Conservation (phyloP, 1,140 invertebrate species). For the honey bee (Apis mellifera) region DNA sequence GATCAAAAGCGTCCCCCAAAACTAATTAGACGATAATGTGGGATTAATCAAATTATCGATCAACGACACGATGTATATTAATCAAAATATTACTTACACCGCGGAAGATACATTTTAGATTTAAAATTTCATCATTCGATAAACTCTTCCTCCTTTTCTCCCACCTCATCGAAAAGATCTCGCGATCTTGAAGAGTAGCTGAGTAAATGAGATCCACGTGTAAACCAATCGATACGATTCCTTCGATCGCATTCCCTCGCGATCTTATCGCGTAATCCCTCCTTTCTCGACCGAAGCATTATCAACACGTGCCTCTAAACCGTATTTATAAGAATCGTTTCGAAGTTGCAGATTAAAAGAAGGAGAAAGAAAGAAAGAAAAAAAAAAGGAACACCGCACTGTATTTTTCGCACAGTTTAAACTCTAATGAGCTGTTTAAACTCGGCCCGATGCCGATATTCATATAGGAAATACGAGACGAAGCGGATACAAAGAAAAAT, state of each 20-base stretch:
- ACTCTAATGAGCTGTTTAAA: conserved; percentile 40
- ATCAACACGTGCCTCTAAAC: neutral
- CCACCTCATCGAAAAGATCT: neutral
- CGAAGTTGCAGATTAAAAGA: too few relatives aligned
- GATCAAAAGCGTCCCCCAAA: conserved; percentile 1
- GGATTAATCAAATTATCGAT: neutral
- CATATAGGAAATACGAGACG: conserved; percentile 26
- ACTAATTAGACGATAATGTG: neutral
- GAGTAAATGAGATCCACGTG: neutral
- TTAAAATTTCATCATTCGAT: neutral
- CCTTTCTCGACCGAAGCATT: neutral
- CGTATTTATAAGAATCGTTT: neutral
- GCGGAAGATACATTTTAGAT: too few relatives aligned
- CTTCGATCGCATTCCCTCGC: neutral
- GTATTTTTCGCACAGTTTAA: neutral
- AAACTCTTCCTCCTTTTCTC: too few relatives aligned
- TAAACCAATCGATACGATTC: neutral
- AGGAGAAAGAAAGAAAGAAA: neutral
- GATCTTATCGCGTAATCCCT: neutral
- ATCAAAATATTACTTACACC: too few relatives aligned
- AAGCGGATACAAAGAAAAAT: neutral
- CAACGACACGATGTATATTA: too few relatives aligned
- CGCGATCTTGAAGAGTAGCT: too few relatives aligned
- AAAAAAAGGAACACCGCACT: neutral
- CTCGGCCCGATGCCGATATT: conserved; percentile 27